phyloP scores from a whole-genome alignment of 2,888 invertebrate genomes.

The Orchesellides sinensis region DNA sequence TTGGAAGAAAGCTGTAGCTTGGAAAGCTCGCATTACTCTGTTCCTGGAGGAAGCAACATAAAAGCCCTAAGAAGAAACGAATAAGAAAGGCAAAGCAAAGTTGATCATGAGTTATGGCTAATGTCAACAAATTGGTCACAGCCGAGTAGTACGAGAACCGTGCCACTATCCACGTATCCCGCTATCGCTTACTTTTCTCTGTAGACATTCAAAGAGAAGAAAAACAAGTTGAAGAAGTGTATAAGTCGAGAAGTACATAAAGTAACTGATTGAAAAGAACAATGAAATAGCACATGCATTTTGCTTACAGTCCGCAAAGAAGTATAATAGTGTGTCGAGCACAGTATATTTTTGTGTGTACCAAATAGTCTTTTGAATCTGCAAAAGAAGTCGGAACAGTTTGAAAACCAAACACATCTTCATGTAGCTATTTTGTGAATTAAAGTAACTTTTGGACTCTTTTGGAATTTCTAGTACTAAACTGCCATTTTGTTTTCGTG shows the following conservation, averaged over 20 bases:
- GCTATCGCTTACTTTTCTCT: background rate
- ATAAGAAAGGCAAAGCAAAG: conserved; percentile 47
- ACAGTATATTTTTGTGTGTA: background rate
- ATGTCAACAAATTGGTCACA: conserved; percentile 70
- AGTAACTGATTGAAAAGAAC: conserved; percentile 22
- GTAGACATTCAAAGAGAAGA: conserved; percentile 18
- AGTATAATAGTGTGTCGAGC: background rate
- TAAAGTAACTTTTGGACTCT: conserved; percentile 17
- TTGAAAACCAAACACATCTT: no score
- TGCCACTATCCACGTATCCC: background rate
- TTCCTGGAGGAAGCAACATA: background rate
- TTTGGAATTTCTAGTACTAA: conserved; percentile 3
- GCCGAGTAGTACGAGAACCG: conserved; percentile 43
- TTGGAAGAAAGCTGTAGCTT: no score
- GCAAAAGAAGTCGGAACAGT: background rate
- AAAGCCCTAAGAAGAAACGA: background rate
- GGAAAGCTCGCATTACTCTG: background rate
- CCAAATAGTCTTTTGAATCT: background rate
- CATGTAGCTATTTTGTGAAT: background rate
- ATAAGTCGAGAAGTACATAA: conserved; percentile 50
- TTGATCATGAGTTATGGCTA: conserved; percentile 65
- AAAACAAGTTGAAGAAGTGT: conserved; percentile 54
- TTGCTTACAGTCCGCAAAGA: background rate
- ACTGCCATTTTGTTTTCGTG: conserved; percentile 14
- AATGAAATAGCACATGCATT: no score